Evolutionary conservation across 2,888 invertebrate species (phyloP), one percentile per base, ranked within the genome.

Genomic region (Xestia c-nigrum): DNA sequence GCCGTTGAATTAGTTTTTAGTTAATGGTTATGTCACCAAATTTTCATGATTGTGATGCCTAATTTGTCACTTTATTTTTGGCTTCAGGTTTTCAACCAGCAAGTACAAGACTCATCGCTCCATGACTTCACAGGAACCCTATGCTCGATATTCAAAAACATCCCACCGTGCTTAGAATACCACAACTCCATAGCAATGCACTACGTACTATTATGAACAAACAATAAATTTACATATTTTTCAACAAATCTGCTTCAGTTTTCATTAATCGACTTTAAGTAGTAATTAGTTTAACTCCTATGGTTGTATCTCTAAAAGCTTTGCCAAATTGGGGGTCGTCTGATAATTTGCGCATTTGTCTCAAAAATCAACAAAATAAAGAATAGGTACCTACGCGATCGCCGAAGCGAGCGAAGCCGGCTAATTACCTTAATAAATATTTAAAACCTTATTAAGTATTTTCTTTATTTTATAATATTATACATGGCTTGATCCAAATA

Each of bases 61-160:
- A 21, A 72, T 80, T 61, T 31, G 10, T 40, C 24, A 24, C 16
- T 12, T 6, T 16, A 31, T 55, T n/a, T 55, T 59, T 74, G 24
- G 50, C 92, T 91, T 0, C 92, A 96, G 96, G 77, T 88, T 21
- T 96, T 94, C 85, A 85, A 95, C 78, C 94, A 95, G 76, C 71
- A 90, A 55, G 80, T 92, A 50, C 96, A 96, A 87, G 91, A 95
- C 64, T 81, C 86, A 0, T 85, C 94, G 1, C 86, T 90, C 24
- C 50, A 72, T 2, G 91, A 96, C 71, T 89, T 96, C 5, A 85
- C 89, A 0, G 93, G 91, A 16, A 91, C 93, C 0, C 71, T 96
- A 0, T 96, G 96, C 76, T 87, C 91, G 0, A 59, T 89, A 5
- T 80, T 94, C 9, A 85, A 78, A 21, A 81, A 93, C 5, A 85